A percentile compares a stretch with the other conserved stretches of the same genome.
phyloP scores from a whole-genome alignment of 2,113 vertebrate genomes.

The Microcebus lehilahytsara region DNA sequence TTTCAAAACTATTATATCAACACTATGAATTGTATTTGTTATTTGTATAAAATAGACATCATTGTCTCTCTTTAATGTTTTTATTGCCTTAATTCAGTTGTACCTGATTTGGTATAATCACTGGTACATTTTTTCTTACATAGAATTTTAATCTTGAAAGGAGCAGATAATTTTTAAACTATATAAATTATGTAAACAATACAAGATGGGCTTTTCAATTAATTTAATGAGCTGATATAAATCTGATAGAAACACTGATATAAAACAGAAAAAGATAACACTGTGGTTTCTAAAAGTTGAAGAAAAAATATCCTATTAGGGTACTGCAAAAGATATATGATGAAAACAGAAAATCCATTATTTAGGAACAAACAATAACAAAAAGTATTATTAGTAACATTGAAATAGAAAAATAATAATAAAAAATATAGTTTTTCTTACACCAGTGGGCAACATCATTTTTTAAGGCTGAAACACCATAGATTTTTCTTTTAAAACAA shows the following conservation, averaged over 20 bases:
- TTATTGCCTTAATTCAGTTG: conserved; percentile 30
- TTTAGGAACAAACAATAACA: background rate
- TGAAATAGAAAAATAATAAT: background rate
- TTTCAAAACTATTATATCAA: conserved; percentile 38
- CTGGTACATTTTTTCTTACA: background rate
- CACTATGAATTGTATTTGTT: conserved; percentile 32
- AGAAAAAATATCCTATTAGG: background rate
- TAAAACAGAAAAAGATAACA: conserved; percentile 17
- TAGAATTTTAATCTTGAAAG: conserved; percentile 12
- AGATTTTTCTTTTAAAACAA: conserved; percentile 8
- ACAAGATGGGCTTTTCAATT: conserved; percentile 16
- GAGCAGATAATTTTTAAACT: conserved; percentile 38
- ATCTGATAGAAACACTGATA: conserved; percentile 31
- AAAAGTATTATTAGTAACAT: background rate
- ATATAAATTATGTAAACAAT: conserved; percentile 39
- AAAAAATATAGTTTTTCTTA: background rate
- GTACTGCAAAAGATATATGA: background rate
- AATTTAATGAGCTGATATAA: conserved; percentile 46
- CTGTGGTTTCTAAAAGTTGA: background rate
- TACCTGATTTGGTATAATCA: conserved; percentile 12
- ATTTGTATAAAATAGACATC: conserved; percentile 49
- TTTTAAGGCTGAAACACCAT: background rate
- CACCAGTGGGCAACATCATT: background rate
- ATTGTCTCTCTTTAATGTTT: conserved; percentile 9
- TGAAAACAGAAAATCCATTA: background rate